Percentiles rank a stretch among this genome's conserved stretches.
Conservation (phyloP, 1,140 invertebrate species). For the Grapholita molesta region DNA sequence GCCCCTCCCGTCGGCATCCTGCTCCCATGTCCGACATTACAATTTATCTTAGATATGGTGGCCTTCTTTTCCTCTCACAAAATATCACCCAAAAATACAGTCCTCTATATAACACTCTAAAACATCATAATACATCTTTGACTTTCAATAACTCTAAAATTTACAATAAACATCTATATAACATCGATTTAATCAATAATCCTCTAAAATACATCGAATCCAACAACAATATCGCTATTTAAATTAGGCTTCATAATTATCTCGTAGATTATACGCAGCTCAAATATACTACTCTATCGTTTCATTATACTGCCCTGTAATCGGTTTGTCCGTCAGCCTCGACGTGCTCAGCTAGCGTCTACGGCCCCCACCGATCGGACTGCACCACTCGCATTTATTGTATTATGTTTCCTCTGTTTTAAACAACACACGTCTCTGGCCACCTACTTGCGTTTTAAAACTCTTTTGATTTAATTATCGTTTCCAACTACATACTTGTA, state of each 20-base stretch:
- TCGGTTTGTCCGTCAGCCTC: constrained; percentile 24
- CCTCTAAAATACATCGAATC: constrained; percentile 76
- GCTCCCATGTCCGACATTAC: constrained; percentile 26
- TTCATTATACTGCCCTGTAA: constrained; percentile 36
- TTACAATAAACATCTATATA: constrained; percentile 77
- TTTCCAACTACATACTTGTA: constrained; percentile 7
- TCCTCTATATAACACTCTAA: constrained; percentile 70
- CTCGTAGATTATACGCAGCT: constrained; percentile 50
- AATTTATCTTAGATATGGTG: constrained; percentile 71
- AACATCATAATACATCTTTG: constrained; percentile 53
- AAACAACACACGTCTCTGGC: not conserved
- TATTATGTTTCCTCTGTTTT: not conserved
- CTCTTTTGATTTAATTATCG: not conserved
- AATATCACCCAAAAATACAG: constrained; percentile 78
- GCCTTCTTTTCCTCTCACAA: constrained; percentile 56
- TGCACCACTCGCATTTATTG: not conserved
- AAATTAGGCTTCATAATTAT: constrained; percentile 64
- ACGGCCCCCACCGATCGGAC: not conserved
- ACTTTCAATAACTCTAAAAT: constrained; percentile 58
- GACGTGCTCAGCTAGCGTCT: not conserved
- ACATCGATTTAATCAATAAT: constrained; percentile 77
- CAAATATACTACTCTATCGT: constrained; percentile 27
- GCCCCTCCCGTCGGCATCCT: constrained; percentile 32
- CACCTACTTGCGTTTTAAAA: not conserved
- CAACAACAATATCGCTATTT: constrained; percentile 68